Conservation (phyloP, 1,140 invertebrate species). For the Drosophila virilis region DNA sequence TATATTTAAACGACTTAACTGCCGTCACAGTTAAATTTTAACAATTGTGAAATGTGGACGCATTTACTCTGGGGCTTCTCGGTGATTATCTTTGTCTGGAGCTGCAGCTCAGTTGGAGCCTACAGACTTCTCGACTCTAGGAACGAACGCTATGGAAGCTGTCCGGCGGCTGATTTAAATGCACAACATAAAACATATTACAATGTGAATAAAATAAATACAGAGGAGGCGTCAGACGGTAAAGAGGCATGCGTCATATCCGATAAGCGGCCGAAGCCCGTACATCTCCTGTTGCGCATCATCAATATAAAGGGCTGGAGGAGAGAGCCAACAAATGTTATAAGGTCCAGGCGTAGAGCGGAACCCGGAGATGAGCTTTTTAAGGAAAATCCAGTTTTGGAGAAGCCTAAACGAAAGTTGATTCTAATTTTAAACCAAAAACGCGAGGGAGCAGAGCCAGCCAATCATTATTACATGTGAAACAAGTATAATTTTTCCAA, state of each 20-base stretch:
- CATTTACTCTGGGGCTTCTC: slow-evolving; percentile 12
- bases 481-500: background rate
- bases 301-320: slow-evolving; percentile 32
- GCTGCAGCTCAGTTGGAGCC: background rate
- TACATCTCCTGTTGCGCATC: slow-evolving; percentile 46
- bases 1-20: background rate
- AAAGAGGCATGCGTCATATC: background rate
- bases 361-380: too few relatives aligned
- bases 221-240: background rate
- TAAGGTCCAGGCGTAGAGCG: background rate
- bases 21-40: slow-evolving; percentile 37
- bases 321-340: background rate
- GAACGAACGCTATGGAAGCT: slow-evolving; percentile 7
- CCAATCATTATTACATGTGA: slow-evolving; percentile 5
- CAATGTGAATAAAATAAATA: slow-evolving; percentile 7
- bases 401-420: slow-evolving; percentile 8
- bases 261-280: slow-evolving; percentile 1
- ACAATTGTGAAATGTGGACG: slow-evolving; percentile 40
- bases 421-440: slow-evolving; percentile 16
- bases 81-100: slow-evolving; percentile 7
- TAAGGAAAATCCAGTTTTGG: background rate
- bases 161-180: slow-evolving; percentile 30
- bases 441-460: background rate
- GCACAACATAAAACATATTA: slow-evolving; percentile 33
- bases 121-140: slow-evolving; percentile 31